phyloP scores from a whole-genome alignment of 2,888 invertebrate genomes.

The Apoda limacodes region DNA sequence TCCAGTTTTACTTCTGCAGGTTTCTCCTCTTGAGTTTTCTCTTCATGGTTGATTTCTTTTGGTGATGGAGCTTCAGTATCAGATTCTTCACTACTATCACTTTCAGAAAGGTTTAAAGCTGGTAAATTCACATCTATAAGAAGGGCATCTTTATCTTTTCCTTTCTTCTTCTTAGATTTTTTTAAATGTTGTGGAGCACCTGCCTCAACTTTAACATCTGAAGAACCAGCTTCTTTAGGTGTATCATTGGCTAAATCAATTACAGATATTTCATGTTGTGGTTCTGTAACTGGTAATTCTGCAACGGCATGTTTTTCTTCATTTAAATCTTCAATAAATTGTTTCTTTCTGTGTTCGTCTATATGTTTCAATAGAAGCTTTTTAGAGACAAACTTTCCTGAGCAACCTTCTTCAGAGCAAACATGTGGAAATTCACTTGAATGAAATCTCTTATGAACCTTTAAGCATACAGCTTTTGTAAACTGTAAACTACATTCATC shows the following conservation, averaged over 20 bases:
- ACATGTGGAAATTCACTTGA: constrained; percentile 76
- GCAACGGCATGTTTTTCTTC: constrained; percentile 35
- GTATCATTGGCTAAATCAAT: constrained; percentile 33
- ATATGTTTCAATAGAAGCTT: constrained; percentile 81
- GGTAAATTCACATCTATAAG: constrained; percentile 74
- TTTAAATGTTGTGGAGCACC: constrained; percentile 49
- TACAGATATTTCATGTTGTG: constrained; percentile 24
- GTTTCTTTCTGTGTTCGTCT: constrained; percentile 66
- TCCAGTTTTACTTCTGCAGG: constrained; percentile 15
- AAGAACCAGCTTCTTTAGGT: constrained; percentile 3
- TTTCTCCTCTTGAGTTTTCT: constrained; percentile 31
- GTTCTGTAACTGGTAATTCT: constrained; percentile 40
- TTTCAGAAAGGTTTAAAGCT: constrained; percentile 86
- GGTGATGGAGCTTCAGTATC: constrained; percentile 40
- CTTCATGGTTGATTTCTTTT: too few relatives aligned
- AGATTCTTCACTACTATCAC: constrained; percentile 81
- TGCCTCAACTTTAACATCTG: constrained; percentile 41
- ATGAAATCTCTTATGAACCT: constrained; percentile 87
- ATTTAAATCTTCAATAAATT: constrained; percentile 35
- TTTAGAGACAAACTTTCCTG: constrained; percentile 83
- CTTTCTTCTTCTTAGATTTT: constrained; percentile 57
- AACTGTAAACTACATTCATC: constrained; percentile 85
- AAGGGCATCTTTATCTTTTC: constrained; percentile 57
- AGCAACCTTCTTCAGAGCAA: constrained; percentile 78
- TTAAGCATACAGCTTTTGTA: constrained; percentile 80